These are phyloP conservation scores for Xylophagus ater DNA, from an alignment of 2,888 invertebrate genomes.

Conservation along the genomic window DNA sequence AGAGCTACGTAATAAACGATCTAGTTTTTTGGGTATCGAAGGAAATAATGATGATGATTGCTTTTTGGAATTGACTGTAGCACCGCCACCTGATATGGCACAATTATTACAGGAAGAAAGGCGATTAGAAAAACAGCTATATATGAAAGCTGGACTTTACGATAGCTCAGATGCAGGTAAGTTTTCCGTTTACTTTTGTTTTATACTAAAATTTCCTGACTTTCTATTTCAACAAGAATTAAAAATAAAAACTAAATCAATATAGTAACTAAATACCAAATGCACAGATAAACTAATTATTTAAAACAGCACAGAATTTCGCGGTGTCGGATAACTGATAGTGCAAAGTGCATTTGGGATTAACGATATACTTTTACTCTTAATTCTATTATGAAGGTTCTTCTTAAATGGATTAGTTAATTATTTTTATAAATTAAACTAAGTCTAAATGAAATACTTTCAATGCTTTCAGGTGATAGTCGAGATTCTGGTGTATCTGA, in stretches of 20 bases:
- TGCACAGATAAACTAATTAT: too few relatives aligned
- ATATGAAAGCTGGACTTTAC: slow-evolving; percentile 58
- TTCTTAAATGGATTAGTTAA: slow-evolving; percentile 11
- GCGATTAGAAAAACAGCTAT: slow-evolving; percentile 63
- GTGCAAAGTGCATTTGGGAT: slow-evolving; percentile 3
- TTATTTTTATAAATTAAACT: neutral
- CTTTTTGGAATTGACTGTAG: slow-evolving; percentile 55
- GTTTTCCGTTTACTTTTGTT: slow-evolving; percentile 17
- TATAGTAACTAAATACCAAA: too few relatives aligned
- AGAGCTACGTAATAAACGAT: slow-evolving; percentile 70
- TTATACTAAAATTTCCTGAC: too few relatives aligned
- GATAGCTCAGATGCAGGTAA: slow-evolving; percentile 51
- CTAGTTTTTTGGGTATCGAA: slow-evolving; percentile 77
- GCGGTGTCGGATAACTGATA: slow-evolving; percentile 2
- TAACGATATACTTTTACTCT: slow-evolving; percentile 6
- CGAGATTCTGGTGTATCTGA: slow-evolving; percentile 68
- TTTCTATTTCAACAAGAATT: too few relatives aligned
- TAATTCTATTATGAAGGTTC: slow-evolving; percentile 10
- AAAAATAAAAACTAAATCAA: too few relatives aligned
- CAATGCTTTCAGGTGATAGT: slow-evolving; percentile 46
- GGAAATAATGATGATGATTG: slow-evolving; percentile 57
- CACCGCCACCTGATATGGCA: slow-evolving; percentile 69
- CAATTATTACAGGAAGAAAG: slow-evolving; percentile 70
- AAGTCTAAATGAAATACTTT: neutral
- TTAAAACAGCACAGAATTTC: too few relatives aligned